Conservation (phyloP, 2,888 invertebrate genomes). For the Agrochola macilenta region DNA sequence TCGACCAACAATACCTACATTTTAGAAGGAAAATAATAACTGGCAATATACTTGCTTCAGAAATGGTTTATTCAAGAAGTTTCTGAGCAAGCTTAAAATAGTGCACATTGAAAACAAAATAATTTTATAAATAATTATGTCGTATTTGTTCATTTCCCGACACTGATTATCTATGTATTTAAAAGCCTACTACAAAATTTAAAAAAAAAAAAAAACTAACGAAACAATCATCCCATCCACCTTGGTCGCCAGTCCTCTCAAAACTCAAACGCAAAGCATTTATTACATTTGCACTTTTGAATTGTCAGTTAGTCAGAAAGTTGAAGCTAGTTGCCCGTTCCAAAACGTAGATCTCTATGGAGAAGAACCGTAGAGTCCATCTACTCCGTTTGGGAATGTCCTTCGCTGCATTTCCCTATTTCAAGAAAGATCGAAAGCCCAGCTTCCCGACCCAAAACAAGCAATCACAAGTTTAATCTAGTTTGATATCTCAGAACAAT, state of each 20-base stretch:
- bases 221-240: background rate
- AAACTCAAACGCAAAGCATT: too few species aligned
- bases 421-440: background rate
- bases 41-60: background rate
- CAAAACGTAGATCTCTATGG: too few species aligned
- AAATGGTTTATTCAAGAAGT: too few species aligned
- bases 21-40: background rate
- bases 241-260: too few species aligned
- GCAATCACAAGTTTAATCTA: conserved; percentile 41
- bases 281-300: too few species aligned
- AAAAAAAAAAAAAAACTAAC: too few species aligned
- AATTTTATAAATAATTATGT: too few species aligned
- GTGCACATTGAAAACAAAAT: background rate
- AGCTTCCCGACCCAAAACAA: conserved; percentile 3
- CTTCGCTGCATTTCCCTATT: too few species aligned
- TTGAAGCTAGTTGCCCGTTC: too few species aligned
- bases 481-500: conserved; percentile 30
- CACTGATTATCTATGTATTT: background rate
- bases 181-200: too few species aligned
- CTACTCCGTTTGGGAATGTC: background rate
- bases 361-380: background rate
- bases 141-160: background rate
- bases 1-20: background rate
- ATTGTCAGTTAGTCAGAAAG: too few species aligned
- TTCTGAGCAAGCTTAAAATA: background rate